Conservation (phyloP, 2,113 vertebrate genomes). For the Tinamus guttatus region DNA sequence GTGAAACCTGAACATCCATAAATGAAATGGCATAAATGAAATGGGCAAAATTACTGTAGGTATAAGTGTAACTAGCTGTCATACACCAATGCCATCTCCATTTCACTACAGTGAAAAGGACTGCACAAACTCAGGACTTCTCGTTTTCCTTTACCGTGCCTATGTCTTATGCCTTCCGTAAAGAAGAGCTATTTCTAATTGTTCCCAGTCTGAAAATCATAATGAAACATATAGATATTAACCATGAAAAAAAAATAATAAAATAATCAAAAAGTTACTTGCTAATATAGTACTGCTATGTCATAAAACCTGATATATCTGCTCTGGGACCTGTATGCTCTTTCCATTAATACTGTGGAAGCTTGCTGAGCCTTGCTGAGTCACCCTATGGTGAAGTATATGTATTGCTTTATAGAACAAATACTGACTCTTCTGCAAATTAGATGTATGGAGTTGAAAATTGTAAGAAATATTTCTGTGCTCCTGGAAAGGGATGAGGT, state of each 20-base stretch:
- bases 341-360: not conserved
- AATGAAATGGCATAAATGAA: not conserved
- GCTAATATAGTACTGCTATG: accelerated
- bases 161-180: not conserved
- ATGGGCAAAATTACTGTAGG: not conserved
- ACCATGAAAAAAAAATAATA: not conserved
- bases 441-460: not conserved
- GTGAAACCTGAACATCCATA: not conserved
- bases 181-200: not conserved
- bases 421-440: not conserved
- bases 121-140: not conserved
- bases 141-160: not conserved
- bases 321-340: not conserved
- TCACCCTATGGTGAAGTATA: not conserved
- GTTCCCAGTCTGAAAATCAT: not conserved
- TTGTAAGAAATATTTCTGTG: not conserved
- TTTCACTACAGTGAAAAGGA: not conserved
- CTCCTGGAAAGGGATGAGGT: not conserved
- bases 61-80: not conserved
- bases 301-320: not conserved
- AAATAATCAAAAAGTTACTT: not conserved
- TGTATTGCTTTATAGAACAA: not conserved
- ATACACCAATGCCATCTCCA: not conserved
- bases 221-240: not conserved
- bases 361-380: not conserved